A percentile compares a stretch with the other conserved stretches of the same genome.
Evolutionary conservation across 2,113 vertebrate species (phyloP).

Genomic region (Varanus salvator): DNA sequence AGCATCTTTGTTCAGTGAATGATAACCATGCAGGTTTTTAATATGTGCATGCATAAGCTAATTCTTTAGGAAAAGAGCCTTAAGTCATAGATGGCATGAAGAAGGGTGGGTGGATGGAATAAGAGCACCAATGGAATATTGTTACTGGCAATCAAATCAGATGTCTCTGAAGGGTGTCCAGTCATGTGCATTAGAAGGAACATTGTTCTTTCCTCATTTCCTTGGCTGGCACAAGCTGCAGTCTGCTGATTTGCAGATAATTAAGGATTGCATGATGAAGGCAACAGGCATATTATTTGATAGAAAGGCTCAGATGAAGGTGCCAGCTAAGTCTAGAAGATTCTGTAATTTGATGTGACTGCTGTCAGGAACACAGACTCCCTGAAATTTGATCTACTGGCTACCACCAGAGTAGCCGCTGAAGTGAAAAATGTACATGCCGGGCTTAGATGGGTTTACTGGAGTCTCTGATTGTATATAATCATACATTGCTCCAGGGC

Average conservation of each 20-base stretch:
- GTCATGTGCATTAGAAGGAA: constrained; percentile 53
- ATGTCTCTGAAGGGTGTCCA: constrained; percentile 64
- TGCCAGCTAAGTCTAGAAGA: constrained; percentile 69
- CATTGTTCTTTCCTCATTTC: constrained; percentile 61
- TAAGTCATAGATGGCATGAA: constrained; percentile 36
- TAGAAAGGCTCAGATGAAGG: constrained; percentile 71
- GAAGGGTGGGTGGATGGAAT: background rate
- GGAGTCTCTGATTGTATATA: constrained; percentile 57
- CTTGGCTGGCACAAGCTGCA: constrained; percentile 63
- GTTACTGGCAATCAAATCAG: constrained; percentile 65
- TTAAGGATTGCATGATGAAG: constrained; percentile 73
- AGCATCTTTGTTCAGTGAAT: constrained; percentile 17
- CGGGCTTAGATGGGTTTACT: constrained; percentile 65
- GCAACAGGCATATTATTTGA: constrained; percentile 71
- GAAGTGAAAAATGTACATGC: constrained; percentile 67
- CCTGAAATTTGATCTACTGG: constrained; percentile 66
- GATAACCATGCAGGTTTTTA: constrained; percentile 45
- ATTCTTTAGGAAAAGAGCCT: constrained; percentile 49
- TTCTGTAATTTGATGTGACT: constrained; percentile 73
- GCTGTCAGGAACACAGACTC: constrained; percentile 64
- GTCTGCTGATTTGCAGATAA: constrained; percentile 72
- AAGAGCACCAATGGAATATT: constrained; percentile 57
- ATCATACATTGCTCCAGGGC: constrained; percentile 38
- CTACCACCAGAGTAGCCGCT: constrained; percentile 49
- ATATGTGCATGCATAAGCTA: constrained; percentile 40